Percentiles rank a stretch among this genome's conserved stretches.
phyloP scores from a whole-genome alignment of 2,797 vertebrate species.

The Semotilus atromaculatus region DNA sequence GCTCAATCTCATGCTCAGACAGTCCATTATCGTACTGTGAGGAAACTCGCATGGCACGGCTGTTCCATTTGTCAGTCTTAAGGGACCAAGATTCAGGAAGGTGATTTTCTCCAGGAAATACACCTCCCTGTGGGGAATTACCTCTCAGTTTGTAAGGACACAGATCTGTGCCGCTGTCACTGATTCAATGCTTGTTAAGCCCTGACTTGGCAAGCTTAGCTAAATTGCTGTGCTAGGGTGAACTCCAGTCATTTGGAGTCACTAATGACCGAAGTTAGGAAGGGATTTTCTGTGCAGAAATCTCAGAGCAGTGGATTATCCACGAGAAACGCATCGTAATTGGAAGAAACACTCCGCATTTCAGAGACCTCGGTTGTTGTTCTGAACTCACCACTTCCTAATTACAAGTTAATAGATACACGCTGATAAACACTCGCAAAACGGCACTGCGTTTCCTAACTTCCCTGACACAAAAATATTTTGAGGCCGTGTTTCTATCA shows the following conservation, averaged over 20 bases:
- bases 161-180: conserved; percentile 39
- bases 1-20: not conserved
- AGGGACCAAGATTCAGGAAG: conserved; percentile 24
- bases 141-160: conserved; percentile 43
- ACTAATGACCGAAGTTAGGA: conserved; percentile 56
- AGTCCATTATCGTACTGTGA: not conserved
- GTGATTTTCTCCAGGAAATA: conserved; percentile 34
- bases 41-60: not conserved
- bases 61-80: conserved; percentile 9
- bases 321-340: conserved; percentile 26
- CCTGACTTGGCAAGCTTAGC: conserved; percentile 35
- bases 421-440: conserved; percentile 16
- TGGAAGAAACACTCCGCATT: conserved; percentile 1
- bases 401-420: conserved; percentile 20
- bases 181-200: conserved; percentile 50
- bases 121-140: conserved; percentile 32
- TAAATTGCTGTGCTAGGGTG: conserved; percentile 37
- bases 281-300: conserved; percentile 43
- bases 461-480: conserved; percentile 18
- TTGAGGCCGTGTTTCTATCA: conserved; percentile 28
- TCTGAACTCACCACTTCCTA: conserved; percentile 1
- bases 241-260: conserved; percentile 48
- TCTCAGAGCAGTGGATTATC: conserved; percentile 17
- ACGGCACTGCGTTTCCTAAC: not conserved
- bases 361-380: conserved; percentile 4